phyloP scores from a whole-genome alignment of 2,113 vertebrate species.

The Salvator merianae region DNA sequence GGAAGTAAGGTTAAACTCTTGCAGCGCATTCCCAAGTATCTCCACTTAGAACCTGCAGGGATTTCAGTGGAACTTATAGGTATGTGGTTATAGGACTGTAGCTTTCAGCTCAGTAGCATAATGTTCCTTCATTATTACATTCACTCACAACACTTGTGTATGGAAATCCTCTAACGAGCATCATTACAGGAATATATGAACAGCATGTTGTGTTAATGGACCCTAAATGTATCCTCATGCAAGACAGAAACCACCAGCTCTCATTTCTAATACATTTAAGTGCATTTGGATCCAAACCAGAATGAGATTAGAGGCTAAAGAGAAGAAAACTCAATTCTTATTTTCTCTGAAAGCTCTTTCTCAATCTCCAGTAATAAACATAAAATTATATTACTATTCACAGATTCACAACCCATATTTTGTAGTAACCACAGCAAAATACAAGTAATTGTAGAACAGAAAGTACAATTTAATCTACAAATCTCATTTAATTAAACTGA shows the following conservation, averaged over 20 bases:
- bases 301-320: background rate
- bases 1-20: too few relatives aligned
- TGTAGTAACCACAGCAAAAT: conserved; percentile 38
- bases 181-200: conserved; percentile 27
- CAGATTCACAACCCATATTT: conserved; percentile 29
- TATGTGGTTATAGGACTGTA: background rate
- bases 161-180: conserved; percentile 5
- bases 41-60: background rate
- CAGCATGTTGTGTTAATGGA: conserved; percentile 24
- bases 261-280: conserved; percentile 22
- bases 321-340: background rate
- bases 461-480: background rate
- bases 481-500: background rate
- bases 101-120: background rate
- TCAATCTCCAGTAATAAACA: background rate
- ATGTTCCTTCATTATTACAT: background rate
- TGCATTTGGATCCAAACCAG: conserved; percentile 33
- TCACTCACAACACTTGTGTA: background rate
- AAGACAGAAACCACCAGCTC: conserved; percentile 17
- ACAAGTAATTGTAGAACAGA: conserved; percentile 4
- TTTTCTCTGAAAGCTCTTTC: conserved; percentile 5
- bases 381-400: background rate
- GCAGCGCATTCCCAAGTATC: too few relatives aligned
- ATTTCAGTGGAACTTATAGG: background rate
- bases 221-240: background rate